Percentiles rank a stretch among this genome's conserved stretches.
Evolutionary conservation across 2,888 invertebrate species (phyloP).

Genomic region (Nineta flava): DNA sequence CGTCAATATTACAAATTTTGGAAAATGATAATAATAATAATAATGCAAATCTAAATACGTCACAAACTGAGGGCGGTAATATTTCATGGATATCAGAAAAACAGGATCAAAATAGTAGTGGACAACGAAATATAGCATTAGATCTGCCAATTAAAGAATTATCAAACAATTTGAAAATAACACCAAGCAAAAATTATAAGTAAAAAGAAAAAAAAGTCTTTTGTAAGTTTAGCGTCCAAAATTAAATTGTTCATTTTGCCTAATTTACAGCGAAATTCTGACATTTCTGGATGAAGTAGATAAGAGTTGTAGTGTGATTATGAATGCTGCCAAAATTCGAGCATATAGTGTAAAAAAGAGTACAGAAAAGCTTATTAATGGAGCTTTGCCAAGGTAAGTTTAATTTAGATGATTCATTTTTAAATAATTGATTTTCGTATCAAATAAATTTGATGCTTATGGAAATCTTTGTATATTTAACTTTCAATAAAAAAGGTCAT

Average conservation of each 20-base stretch:
- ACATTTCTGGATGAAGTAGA: slow-evolving; percentile 51
- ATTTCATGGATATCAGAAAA: neutral
- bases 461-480: no score
- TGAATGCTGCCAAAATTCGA: slow-evolving; percentile 20
- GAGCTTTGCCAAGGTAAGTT: slow-evolving; percentile 20
- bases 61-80: no score
- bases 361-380: slow-evolving; percentile 16
- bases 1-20: slow-evolving; percentile 28
- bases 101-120: neutral
- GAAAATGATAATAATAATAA: slow-evolving; percentile 25
- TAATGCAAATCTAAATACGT: slow-evolving; percentile 14
- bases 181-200: neutral
- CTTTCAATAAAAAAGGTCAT: no score
- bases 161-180: neutral
- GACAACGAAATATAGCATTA: neutral
- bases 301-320: slow-evolving; percentile 20
- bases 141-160: neutral
- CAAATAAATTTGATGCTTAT: no score
- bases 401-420: neutral
- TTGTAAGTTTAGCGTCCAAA: neutral
- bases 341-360: slow-evolving; percentile 18
- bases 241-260: neutral
- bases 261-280: slow-evolving; percentile 39
- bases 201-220: neutral
- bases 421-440: no score